These are phyloP conservation scores for Crenuchus spilurus DNA, from an alignment of 2,797 vertebrate species.

Conservation along the genomic window DNA sequence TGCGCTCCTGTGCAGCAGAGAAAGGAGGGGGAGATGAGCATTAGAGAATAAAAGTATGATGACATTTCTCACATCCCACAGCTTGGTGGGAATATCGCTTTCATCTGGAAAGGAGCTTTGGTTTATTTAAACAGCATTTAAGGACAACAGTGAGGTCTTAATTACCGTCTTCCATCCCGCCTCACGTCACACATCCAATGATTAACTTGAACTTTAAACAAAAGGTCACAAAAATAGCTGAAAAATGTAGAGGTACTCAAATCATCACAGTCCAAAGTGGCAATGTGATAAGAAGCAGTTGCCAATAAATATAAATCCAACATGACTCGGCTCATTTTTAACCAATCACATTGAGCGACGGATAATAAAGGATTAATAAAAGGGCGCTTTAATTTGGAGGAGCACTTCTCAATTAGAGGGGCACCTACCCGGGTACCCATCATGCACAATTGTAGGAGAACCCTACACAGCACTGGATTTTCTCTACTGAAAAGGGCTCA, in stretches of 20 bases:
- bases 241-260: slow-evolving; percentile 32
- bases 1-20: slow-evolving; percentile 46
- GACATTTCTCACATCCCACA: slow-evolving; percentile 29
- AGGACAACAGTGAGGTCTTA: slow-evolving; percentile 6
- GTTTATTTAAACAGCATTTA: slow-evolving; percentile 4
- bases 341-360: neutral
- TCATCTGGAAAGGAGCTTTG: slow-evolving; percentile 22
- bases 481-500: no score
- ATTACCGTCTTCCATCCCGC: neutral
- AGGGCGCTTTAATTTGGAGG: no score
- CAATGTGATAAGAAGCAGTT: neutral
- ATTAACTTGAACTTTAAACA: slow-evolving; percentile 39
- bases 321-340: neutral
- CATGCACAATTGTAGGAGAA: no score
- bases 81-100: slow-evolving; percentile 32
- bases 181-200: slow-evolving; percentile 26
- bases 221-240: slow-evolving; percentile 10
- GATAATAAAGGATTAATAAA: no score
- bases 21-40: slow-evolving; percentile 13
- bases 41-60: slow-evolving; percentile 27
- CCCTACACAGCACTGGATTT: no score
- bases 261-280: slow-evolving; percentile 40
- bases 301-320: neutral
- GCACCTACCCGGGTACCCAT: no score
- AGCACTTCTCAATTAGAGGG: no score